Percentiles rank a stretch among this genome's conserved stretches.
Conservation (phyloP, 2,113 vertebrate genomes). For the Vidua chalybeata region DNA sequence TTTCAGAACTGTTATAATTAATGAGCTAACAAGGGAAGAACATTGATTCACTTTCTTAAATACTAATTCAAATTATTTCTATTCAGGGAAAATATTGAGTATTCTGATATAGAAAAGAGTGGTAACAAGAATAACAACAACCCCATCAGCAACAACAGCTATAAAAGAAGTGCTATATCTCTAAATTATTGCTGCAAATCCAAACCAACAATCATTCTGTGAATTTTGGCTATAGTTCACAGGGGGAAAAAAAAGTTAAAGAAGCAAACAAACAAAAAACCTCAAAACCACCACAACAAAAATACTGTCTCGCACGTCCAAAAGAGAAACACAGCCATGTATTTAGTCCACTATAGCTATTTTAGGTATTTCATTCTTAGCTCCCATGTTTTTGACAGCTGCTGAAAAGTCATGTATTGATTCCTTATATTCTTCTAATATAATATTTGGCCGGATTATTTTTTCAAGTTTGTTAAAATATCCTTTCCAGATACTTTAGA, state of each 20-base stretch:
- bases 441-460: no score
- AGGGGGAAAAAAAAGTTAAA: no score
- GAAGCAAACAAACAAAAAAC: background rate
- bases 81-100: background rate
- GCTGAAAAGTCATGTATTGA: no score
- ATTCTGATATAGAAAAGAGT: background rate
- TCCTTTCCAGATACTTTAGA: no score
- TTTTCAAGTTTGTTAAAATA: no score
- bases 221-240: background rate
- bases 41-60: background rate
- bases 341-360: no score
- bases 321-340: no score
- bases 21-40: background rate
- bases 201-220: background rate
- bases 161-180: background rate
- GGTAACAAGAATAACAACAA: background rate
- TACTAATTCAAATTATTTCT: background rate
- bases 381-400: no score
- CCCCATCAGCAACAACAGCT: background rate
- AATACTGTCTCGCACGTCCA: no score
- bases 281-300: background rate
- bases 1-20: background rate
- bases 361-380: no score
- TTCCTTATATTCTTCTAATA: no score
- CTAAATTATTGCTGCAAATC: background rate